Conservation (phyloP, 2,113 vertebrate genomes). For the Fulmarus glacialis region DNA sequence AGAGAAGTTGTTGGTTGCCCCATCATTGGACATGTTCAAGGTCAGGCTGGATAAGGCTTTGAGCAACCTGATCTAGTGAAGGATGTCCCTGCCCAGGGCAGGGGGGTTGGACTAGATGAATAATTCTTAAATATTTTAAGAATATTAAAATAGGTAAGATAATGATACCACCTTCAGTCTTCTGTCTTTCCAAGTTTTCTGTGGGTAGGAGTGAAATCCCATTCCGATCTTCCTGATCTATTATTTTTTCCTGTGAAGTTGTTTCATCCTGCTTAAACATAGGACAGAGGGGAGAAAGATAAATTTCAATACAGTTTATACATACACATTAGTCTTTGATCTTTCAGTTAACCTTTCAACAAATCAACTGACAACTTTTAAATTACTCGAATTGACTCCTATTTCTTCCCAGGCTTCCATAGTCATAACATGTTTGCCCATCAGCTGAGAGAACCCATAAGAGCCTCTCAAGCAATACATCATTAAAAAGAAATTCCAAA, state of each 20-base stretch:
- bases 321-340: not conserved
- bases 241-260: conserved; percentile 61
- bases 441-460: not conserved
- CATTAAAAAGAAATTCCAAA: not conserved
- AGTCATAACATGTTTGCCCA: not conserved
- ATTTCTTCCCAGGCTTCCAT: not conserved
- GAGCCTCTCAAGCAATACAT: not conserved
- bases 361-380: not conserved
- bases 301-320: not conserved
- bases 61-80: not conserved
- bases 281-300: conserved; percentile 6
- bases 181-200: conserved; percentile 24
- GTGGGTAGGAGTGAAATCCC: not conserved
- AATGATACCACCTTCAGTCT: conserved; percentile 52
- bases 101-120: not conserved
- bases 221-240: conserved; percentile 56
- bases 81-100: not conserved
- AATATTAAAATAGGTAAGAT: not conserved
- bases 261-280: conserved; percentile 62
- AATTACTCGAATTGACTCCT: not conserved
- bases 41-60: not conserved
- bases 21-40: not conserved
- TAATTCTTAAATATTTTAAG: not conserved
- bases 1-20: not conserved
- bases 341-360: not conserved